Conservation (phyloP, 2,888 invertebrate genomes). For the Liodrosophila aerea region DNA sequence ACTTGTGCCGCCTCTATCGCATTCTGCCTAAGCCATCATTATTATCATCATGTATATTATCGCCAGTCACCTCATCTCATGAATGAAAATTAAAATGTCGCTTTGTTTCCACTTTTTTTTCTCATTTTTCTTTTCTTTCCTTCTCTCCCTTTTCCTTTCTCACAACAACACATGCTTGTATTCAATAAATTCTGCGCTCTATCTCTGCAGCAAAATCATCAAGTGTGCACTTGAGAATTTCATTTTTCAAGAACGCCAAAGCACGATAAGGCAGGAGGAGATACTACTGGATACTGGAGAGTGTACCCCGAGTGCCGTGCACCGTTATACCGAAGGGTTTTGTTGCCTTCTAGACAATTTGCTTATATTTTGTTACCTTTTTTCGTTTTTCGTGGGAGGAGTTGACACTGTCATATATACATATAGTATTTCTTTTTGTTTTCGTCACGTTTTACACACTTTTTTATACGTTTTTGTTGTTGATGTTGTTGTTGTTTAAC, state of each 20-base stretch:
- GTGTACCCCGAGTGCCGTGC: neutral
- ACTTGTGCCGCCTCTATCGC: constrained; percentile 57
- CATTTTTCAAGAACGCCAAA: constrained; percentile 45
- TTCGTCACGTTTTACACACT: constrained; percentile 64
- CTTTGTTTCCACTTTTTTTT: constrained; percentile 14
- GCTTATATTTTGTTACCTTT: constrained; percentile 57
- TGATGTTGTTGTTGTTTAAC: constrained; percentile 38
- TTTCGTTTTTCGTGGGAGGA: too few relatives aligned
- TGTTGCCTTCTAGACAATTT: constrained; percentile 30
- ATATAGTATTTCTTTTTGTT: constrained; percentile 66
- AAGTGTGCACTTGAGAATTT: constrained; percentile 50
- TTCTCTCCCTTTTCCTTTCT: neutral
- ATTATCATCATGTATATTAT: neutral
- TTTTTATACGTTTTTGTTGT: constrained; percentile 14
- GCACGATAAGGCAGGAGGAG: constrained; percentile 19
- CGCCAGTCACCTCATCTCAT: neutral
- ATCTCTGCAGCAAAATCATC: constrained; percentile 55
- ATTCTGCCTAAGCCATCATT: constrained; percentile 34
- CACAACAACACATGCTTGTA: constrained; percentile 28
- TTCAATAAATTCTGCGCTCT: constrained; percentile 54
- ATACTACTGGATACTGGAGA: constrained; percentile 9
- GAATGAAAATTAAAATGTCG: constrained; percentile 42
- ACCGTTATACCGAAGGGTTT: constrained; percentile 7
- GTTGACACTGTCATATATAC: constrained; percentile 7
- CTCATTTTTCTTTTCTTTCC: neutral